Conservation (phyloP, 2,888 invertebrate genomes). For the Rhagium mordax region DNA sequence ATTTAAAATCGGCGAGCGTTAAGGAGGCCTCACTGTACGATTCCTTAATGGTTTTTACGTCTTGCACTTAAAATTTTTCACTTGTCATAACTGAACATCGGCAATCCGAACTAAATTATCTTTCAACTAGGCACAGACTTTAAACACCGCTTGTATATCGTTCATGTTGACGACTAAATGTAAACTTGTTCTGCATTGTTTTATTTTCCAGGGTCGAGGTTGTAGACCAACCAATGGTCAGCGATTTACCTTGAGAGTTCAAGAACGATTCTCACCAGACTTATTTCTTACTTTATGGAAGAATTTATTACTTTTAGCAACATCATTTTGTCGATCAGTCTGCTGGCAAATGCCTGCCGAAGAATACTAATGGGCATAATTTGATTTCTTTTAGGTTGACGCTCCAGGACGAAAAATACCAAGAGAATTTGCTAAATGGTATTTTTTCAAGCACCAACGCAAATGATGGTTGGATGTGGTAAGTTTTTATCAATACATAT, state of each 20-base stretch:
- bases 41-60: not conserved
- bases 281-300: constrained; percentile 20
- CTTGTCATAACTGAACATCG: constrained; percentile 35
- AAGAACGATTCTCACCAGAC: constrained; percentile 57
- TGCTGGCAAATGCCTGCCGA: not conserved
- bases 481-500: not conserved
- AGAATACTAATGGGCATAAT: not conserved
- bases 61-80: constrained; percentile 35
- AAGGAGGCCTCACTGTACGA: not conserved
- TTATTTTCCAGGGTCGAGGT: constrained; percentile 61
- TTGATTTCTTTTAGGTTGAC: not conserved
- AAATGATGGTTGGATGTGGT: not conserved
- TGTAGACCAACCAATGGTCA: constrained; percentile 52
- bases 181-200: constrained; percentile 55
- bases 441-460: not conserved
- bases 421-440: not conserved
- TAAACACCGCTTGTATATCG: constrained; percentile 35
- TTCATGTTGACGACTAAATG: constrained; percentile 42
- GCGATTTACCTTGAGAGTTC: constrained; percentile 67
- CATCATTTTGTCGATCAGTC: not conserved
- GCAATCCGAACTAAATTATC: constrained; percentile 35
- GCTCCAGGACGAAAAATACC: not conserved
- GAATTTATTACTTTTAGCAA: constrained; percentile 1
- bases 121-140: constrained; percentile 25
- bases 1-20: constrained; percentile 7